These are phyloP conservation scores for Chroicocephalus ridibundus DNA, from an alignment of 2,113 vertebrate species.

Conservation along the genomic window DNA sequence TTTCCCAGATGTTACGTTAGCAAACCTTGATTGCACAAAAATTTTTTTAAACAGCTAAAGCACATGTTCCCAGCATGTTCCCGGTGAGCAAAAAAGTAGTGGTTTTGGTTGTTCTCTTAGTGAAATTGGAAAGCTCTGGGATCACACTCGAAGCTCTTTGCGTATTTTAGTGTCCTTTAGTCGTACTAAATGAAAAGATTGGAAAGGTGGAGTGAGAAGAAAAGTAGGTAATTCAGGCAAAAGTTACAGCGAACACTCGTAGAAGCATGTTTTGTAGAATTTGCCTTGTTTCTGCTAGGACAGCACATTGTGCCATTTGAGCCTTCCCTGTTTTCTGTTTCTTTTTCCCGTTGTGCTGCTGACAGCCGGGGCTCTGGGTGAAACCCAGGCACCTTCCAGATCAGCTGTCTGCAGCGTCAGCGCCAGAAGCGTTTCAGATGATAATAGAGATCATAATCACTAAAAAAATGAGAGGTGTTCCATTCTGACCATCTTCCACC, in stretches of 20 bases:
- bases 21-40: not conserved
- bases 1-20: not conserved
- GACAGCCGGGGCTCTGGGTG: not conserved
- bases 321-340: not conserved
- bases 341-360: not conserved
- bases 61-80: not conserved
- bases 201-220: not conserved
- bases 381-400: not conserved
- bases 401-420: rapidly evolving
- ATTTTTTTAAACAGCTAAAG: not conserved
- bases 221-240: not conserved
- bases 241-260: not conserved
- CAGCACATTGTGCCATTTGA: not conserved
- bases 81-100: not conserved
- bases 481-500: not conserved
- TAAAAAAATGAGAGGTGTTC: not conserved
- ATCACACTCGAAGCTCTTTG: not conserved
- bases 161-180: not conserved
- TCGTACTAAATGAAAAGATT: not conserved
- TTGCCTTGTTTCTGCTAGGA: not conserved
- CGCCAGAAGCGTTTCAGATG: not conserved
- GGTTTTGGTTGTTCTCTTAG: not conserved
- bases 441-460: not conserved
- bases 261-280: not conserved
- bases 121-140: not conserved